Evolutionary conservation across 2,888 invertebrate species (phyloP), one percentile per base, ranked within the genome.

Genomic region (Pseudococcus longispinus): DNA sequence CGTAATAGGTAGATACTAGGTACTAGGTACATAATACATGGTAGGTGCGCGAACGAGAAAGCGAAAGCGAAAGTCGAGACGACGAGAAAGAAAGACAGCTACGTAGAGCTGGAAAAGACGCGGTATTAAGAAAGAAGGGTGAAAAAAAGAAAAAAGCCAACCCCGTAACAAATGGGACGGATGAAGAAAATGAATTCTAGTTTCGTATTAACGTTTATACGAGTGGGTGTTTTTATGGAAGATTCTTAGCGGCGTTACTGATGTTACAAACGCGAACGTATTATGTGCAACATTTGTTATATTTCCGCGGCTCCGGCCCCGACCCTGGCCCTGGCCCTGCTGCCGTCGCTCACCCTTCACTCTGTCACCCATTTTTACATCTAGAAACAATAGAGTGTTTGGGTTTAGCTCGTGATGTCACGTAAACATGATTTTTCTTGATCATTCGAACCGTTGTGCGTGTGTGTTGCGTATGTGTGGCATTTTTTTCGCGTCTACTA

Each of bases 381-480:
- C 70, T 26, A 60, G 70, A 85, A 70, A 85, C 85, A 37, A 85
- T 85, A 85, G 85, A 85, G 44, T 32, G 42, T 84, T 65, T 60
- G 32, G 84, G 9, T 84, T 84, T 65, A 84, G 55, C 26, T 51
- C 37, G 65, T 84, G 60, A 85, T 37, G 70, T 85, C 85, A 85
- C 85, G 85, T 85, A 85, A 85, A 85, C 42, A 42, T 85, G 85
- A 85, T 85, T 85, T 85, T 85, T 85, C 85, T 85, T 85, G 70
- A 85, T 85, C 65, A 85, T 85, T 85, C 65, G 60, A 42, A 37
- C 60, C 65, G 65, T n/a, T 5, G 26, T 42, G 9, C 8, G 29
- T 46, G 83, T 83, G 9, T 51, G 86, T 87, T 65, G 60, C 23
- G 1, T 60, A 23, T 23, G 9, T 23, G 23, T 60, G 9, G 2